These are phyloP conservation scores for Nannospalax galili DNA, from an alignment of 2,113 vertebrate species.

Conservation along the genomic window DNA sequence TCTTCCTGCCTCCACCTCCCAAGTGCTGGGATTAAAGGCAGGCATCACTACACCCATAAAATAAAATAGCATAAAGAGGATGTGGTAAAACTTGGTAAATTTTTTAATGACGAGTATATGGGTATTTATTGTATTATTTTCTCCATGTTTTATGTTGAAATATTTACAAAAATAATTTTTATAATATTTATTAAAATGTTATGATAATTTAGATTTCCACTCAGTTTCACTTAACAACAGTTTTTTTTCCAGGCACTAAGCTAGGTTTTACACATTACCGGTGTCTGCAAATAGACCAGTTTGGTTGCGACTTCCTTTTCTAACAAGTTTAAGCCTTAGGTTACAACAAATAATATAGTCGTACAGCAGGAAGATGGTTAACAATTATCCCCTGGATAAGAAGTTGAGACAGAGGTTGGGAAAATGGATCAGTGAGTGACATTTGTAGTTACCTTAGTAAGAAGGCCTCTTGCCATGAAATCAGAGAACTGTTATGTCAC, in stretches of 20 bases:
- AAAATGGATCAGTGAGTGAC: too few relatives aligned
- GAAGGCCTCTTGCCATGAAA: not conserved
- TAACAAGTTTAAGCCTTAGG: not conserved
- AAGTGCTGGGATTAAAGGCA: not conserved
- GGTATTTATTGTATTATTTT: not conserved
- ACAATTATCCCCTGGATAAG: not conserved
- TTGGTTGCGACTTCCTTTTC: not conserved
- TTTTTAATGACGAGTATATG: not conserved
- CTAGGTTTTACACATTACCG: not conserved
- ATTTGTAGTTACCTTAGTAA: not conserved
- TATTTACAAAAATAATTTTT: conserved; percentile 23
- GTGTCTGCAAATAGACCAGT: not conserved
- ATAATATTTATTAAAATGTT: too few relatives aligned
- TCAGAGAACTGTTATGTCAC: not conserved
- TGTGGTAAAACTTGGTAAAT: not conserved
- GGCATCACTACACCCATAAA: not conserved
- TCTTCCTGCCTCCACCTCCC: not conserved
- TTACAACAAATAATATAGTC: conserved; percentile 19
- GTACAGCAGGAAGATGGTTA: not conserved
- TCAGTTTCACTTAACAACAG: not conserved
- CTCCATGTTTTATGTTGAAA: conserved; percentile 1
- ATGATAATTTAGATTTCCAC: not conserved
- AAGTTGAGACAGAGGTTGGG: not conserved
- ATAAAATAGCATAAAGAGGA: not conserved
- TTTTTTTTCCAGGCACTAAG: not conserved